A percentile compares a stretch with the other conserved stretches of the same genome.
phyloP scores from a whole-genome alignment of 2,113 vertebrate species.

The Alces alces region DNA sequence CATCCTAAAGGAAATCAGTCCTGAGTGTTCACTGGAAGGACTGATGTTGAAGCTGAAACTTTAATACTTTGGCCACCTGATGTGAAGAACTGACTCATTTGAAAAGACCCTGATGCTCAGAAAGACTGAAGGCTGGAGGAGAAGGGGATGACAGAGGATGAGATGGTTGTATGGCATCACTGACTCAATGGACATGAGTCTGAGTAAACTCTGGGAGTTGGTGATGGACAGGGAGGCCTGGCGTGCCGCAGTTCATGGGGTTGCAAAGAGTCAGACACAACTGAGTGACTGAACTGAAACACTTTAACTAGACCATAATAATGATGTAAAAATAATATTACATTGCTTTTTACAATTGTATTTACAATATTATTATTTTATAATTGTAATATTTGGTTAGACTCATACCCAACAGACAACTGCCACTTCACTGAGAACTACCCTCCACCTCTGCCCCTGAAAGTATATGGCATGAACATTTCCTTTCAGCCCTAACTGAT shows the following conservation, averaged over 20 bases:
- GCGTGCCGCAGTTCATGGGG: fast-evolving
- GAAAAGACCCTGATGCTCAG: neutral
- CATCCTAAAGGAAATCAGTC: neutral
- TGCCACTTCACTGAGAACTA: neutral
- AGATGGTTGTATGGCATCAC: neutral
- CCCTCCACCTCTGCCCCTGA: neutral
- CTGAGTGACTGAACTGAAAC: neutral
- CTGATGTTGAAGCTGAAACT: neutral
- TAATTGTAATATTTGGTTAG: neutral
- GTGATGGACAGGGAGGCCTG: neutral
- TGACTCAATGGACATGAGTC: neutral
- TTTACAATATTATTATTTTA: neutral
- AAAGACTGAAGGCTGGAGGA: neutral
- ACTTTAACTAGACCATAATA: neutral
- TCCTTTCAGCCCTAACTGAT: neutral
- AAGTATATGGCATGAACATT: neutral
- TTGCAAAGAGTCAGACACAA: neutral
- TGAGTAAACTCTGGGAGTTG: neutral
- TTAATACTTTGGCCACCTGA: neutral
- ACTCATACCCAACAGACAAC: neutral
- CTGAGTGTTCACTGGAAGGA: neutral
- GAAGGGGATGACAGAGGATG: neutral
- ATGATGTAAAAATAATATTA: neutral
- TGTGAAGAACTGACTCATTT: neutral
- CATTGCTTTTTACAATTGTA: neutral